phyloP scores from a whole-genome alignment of 2,797 vertebrate species.

The Acanthiza pusilla region DNA sequence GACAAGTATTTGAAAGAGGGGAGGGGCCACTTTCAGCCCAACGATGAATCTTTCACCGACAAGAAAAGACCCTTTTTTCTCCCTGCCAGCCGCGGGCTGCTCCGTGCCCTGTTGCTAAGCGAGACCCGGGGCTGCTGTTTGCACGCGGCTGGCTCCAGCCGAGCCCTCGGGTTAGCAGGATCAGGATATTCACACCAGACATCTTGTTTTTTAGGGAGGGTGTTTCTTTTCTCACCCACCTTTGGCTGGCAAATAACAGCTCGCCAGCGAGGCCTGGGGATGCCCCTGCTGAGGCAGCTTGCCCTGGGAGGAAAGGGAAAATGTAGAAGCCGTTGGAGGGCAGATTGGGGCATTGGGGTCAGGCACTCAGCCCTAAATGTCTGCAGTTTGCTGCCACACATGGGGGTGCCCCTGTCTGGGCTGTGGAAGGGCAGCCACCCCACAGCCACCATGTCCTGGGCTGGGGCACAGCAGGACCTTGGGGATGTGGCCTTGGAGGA shows the following conservation, averaged over 20 bases:
- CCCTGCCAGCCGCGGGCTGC: constrained; percentile 69
- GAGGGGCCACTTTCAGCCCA: constrained; percentile 83
- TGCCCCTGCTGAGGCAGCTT: constrained; percentile 13
- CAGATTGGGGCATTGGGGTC: background rate
- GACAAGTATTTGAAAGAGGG: constrained; percentile 84
- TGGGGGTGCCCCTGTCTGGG: accelerated
- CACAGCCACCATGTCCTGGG: accelerated
- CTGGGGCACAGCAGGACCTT: accelerated
- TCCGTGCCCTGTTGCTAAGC: constrained; percentile 81
- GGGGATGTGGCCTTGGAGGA: background rate
- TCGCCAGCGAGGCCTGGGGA: constrained; percentile 65
- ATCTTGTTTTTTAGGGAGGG: constrained; percentile 52
- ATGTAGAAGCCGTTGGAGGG: background rate
- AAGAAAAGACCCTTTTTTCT: constrained; percentile 81
- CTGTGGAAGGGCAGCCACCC: background rate
- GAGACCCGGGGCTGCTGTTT: constrained; percentile 73
- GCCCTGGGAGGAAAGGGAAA: background rate
- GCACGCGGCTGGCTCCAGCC: constrained; percentile 71
- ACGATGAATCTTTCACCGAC: constrained; percentile 86
- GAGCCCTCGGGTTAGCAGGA: constrained; percentile 59
- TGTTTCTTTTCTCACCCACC: constrained; percentile 70
- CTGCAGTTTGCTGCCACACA: background rate
- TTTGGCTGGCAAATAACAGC: constrained; percentile 83
- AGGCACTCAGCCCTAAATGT: background rate
- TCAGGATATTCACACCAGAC: constrained; percentile 82